Conservation (phyloP, 2,113 vertebrate genomes). For the Clarias macrocephalus region DNA sequence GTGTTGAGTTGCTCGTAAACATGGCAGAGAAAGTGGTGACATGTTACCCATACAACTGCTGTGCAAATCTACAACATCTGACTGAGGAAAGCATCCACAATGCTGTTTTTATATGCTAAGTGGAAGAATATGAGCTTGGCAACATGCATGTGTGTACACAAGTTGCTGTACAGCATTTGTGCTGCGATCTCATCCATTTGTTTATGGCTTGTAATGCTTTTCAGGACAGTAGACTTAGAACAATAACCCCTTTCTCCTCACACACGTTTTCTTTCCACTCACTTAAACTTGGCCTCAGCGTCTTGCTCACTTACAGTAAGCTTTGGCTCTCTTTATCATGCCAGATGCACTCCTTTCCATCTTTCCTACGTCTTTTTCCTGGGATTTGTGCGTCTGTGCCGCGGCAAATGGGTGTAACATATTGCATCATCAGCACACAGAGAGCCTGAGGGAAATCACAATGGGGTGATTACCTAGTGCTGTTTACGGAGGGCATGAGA, state of each 20-base stretch:
- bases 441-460: slow-evolving; percentile 29
- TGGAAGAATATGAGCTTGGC: slow-evolving; percentile 16
- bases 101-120: not conserved
- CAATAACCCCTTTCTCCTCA: slow-evolving; percentile 34
- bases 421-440: slow-evolving; percentile 43
- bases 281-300: slow-evolving; percentile 18
- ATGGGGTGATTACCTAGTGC: slow-evolving; percentile 30
- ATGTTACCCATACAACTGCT: slow-evolving; percentile 2
- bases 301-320: slow-evolving; percentile 45
- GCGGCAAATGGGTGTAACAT: slow-evolving; percentile 45
- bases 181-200: slow-evolving; percentile 18
- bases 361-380: slow-evolving; percentile 38
- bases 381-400: slow-evolving; percentile 35
- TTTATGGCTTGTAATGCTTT: slow-evolving; percentile 25
- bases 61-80: slow-evolving; percentile 38
- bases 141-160: not conserved
- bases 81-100: not conserved
- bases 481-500: slow-evolving; percentile 11
- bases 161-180: not conserved
- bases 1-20: slow-evolving; percentile 31
- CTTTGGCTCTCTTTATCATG: slow-evolving; percentile 37
- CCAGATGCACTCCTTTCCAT: slow-evolving; percentile 26
- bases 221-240: slow-evolving; percentile 33
- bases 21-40: slow-evolving; percentile 30
- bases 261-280: slow-evolving; percentile 38